Conservation (phyloP, 2,888 invertebrate genomes). For the Agonopterix arenella region DNA sequence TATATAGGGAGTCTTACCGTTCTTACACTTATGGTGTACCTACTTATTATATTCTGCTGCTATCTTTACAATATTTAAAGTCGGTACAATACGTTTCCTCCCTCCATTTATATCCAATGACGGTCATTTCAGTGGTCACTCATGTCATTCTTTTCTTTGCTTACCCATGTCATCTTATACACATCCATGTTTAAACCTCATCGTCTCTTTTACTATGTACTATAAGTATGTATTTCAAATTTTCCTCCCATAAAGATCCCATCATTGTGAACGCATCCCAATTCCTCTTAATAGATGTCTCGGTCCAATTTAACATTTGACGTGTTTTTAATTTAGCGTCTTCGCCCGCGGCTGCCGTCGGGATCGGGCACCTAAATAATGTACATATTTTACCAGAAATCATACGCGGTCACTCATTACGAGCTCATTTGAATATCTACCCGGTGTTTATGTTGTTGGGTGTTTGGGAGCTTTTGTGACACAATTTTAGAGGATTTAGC, state of each 20-base stretch:
- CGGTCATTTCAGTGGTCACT: too few species aligned
- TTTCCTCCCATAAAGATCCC: neutral
- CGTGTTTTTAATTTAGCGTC: constrained; percentile 76
- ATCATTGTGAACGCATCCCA: constrained; percentile 34
- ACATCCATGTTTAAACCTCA: too few species aligned
- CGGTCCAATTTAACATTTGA: constrained; percentile 76
- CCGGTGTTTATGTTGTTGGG: constrained; percentile 26
- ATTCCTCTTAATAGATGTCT: constrained; percentile 72
- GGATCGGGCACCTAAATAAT: constrained; percentile 33
- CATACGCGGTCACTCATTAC: constrained; percentile 65
- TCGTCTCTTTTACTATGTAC: neutral
- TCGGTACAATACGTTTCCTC: too few species aligned
- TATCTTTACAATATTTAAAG: too few species aligned
- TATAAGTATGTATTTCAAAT: too few species aligned
- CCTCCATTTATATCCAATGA: too few species aligned
- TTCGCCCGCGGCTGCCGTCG: constrained; percentile 70
- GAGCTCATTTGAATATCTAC: constrained; percentile 43
- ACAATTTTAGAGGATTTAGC: constrained; percentile 5
- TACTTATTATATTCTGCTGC: too few species aligned
- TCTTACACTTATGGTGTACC: too few species aligned
- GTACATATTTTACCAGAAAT: constrained; percentile 50
- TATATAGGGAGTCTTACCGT: too few species aligned
- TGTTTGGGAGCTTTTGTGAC: constrained; percentile 22
- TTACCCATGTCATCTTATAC: too few species aligned
- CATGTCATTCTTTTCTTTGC: too few species aligned